A percentile compares a stretch with the other conserved stretches of the same genome.
phyloP scores from a whole-genome alignment of 2,888 invertebrate species.

The Eristalis pertinax region DNA sequence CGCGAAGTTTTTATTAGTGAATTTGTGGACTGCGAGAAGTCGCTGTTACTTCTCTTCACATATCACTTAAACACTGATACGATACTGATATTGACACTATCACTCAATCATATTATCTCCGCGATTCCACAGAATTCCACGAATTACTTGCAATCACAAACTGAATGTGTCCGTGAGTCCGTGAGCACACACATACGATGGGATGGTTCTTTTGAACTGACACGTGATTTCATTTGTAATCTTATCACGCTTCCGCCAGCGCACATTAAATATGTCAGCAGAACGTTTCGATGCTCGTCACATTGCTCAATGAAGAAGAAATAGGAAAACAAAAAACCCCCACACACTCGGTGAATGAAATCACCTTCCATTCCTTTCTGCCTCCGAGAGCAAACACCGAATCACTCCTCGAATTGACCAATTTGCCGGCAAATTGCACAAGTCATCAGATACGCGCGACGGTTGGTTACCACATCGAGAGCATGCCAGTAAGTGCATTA shows the following conservation, averaged over 20 bases:
- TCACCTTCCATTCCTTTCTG: conserved; percentile 32
- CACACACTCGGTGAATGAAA: conserved; percentile 37
- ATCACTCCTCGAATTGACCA: conserved; percentile 34
- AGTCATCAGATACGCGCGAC: conserved; percentile 21
- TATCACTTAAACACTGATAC: background rate
- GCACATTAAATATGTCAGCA: conserved; percentile 14
- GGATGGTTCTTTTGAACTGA: conserved; percentile 18
- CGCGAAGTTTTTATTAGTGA: too few species aligned
- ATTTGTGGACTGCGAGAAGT: too few species aligned
- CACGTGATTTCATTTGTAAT: conserved; percentile 56
- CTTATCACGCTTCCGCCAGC: conserved; percentile 49
- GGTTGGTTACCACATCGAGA: conserved; percentile 12
- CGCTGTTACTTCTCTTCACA: too few species aligned
- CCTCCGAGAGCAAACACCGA: conserved; percentile 18
- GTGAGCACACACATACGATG: background rate
- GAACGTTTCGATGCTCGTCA: conserved; percentile 38
- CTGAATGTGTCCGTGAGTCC: background rate
- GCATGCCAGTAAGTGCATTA: conserved; percentile 15
- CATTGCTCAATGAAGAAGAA: conserved; percentile 15
- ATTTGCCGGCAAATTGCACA: conserved; percentile 37
- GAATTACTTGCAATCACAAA: conserved; percentile 3
- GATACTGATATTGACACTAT: background rate
- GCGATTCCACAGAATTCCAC: conserved; percentile 2
- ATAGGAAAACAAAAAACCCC: background rate
- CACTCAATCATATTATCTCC: background rate